Base-by-base conservation (phyloP, 2,113 vertebrate species). In the Crypturellus undulatus region DNA sequence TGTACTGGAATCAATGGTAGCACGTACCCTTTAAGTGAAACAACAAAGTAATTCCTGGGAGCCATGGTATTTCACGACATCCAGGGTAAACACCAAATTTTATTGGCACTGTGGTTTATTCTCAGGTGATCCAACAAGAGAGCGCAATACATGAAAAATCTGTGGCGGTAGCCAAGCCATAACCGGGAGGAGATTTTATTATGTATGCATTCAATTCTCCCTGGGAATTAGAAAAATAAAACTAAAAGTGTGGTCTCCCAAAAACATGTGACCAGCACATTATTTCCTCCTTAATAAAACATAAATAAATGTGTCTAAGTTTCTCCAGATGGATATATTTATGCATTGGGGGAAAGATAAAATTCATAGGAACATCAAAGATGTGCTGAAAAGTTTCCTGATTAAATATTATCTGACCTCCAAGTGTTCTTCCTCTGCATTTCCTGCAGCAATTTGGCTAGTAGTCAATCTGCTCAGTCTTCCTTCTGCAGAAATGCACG, bases 21-120 rank as follows among this genome's bases (percentile, higher is more conserved):
- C 56, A 59, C 93, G 13, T 96, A 96, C 63, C 92, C 92, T 94
- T 96, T 95, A 94, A 94, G 94, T 95, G 87, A 92, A 93, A 95
- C 91, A 96, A 93, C 91, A 90, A 92, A 95, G 89, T 75, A 81
- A 94, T 94, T 97, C 94, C 93, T 96, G 63, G 71, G 95, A 95
- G 93, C 72, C 92, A 0, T 92, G 84, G 83, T 96, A 97, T 96
- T 97, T 97, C 93, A 79, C 92, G 87, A 87, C 64, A 94, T 94
- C 60, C 87, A 95, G 54, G 77, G 79, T 90, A 96, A 96, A 97
- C 77, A 93, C 47, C 77, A 68, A 75, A 89, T 76, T 94, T 90
- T 90, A 92, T 87, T 95, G 93, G 89, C 82, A 79, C 58, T 84
- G 75, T 68, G 78, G 68, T 87, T 92, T 83, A 90, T 73, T 90